These are phyloP conservation scores for Cyprinodon diabolis DNA, from an alignment of 2,797 vertebrate species.

Conservation along the genomic window DNA sequence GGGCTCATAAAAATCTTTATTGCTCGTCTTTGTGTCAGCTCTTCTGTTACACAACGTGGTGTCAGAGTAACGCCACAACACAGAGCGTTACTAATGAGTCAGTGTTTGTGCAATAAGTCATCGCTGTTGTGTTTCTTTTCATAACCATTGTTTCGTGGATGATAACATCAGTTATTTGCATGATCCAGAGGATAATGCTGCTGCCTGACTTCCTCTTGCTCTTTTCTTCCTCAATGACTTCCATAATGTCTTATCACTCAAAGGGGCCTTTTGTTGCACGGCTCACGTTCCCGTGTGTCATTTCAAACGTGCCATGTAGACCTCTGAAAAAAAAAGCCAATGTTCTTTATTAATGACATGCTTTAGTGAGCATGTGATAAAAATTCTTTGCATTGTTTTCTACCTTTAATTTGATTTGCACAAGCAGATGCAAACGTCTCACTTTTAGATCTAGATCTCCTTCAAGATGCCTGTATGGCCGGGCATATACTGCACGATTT, in stretches of 20 bases:
- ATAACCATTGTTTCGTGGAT: constrained; percentile 18
- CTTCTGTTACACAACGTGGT: neutral
- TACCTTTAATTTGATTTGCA: neutral
- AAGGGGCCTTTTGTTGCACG: constrained; percentile 31
- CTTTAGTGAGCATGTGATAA: neutral
- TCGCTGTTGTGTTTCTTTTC: constrained; percentile 17
- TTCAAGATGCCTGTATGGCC: neutral
- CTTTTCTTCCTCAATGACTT: constrained; percentile 47
- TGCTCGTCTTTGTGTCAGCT: constrained; percentile 2
- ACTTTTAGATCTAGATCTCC: neutral
- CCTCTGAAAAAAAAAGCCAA: neutral
- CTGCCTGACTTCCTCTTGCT: constrained; percentile 57
- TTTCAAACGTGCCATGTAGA: neutral
- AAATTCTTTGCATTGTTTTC: neutral
- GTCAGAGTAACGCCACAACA: constrained; percentile 2
- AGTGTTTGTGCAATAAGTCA: neutral
- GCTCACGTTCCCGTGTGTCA: constrained; percentile 17
- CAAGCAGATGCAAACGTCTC: neutral
- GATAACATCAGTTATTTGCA: constrained; percentile 57
- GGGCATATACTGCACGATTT: no score
- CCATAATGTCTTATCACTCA: constrained; percentile 42
- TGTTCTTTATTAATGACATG: neutral
- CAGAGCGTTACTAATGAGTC: constrained; percentile 7
- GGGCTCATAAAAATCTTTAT: constrained; percentile 1
- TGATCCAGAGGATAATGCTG: constrained; percentile 59